These are phyloP conservation scores for Plutomurus gul DNA, from an alignment of 1,140 invertebrate species.

Conservation along the genomic window DNA sequence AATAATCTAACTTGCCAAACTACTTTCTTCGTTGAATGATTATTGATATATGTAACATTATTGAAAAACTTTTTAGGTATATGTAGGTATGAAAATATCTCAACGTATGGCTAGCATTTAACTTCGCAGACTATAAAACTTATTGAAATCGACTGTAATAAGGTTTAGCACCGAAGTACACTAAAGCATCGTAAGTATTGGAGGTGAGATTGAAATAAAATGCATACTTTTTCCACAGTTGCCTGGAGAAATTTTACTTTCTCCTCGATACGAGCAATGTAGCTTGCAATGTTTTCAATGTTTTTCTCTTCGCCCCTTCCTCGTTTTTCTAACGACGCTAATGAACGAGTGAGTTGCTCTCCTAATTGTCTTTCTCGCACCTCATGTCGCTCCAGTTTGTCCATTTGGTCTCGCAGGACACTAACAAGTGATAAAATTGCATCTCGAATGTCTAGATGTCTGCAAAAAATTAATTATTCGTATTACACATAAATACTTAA, in stretches of 20 bases:
- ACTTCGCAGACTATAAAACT: background rate
- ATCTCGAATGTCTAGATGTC: slow-evolving; percentile 79
- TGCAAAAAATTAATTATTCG: slow-evolving; percentile 59
- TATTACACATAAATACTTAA: background rate
- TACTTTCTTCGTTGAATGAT: no score
- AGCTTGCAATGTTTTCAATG: slow-evolving; percentile 61
- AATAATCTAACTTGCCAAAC: no score
- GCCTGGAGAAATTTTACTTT: slow-evolving; percentile 48
- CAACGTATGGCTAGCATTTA: no score
- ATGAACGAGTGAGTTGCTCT: slow-evolving; percentile 75
- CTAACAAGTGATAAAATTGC: slow-evolving; percentile 80
- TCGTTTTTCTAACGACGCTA: slow-evolving; percentile 72
- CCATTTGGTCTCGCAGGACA: slow-evolving; percentile 75
- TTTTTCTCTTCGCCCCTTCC: slow-evolving; percentile 62
- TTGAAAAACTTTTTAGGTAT: no score
- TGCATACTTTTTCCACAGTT: slow-evolving; percentile 47
- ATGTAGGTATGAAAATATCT: no score
- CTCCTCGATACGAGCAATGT: slow-evolving; percentile 53
- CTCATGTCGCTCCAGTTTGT: slow-evolving; percentile 83
- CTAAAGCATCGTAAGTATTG: background rate
- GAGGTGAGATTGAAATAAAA: background rate
- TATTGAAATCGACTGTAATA: background rate
- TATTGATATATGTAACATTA: no score
- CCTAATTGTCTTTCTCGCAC: slow-evolving; percentile 70
- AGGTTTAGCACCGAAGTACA: background rate